Percentiles rank a stretch among this genome's conserved stretches.
phyloP scores from a whole-genome alignment of 2,113 vertebrate genomes.

The Epinephelus lanceolatus region DNA sequence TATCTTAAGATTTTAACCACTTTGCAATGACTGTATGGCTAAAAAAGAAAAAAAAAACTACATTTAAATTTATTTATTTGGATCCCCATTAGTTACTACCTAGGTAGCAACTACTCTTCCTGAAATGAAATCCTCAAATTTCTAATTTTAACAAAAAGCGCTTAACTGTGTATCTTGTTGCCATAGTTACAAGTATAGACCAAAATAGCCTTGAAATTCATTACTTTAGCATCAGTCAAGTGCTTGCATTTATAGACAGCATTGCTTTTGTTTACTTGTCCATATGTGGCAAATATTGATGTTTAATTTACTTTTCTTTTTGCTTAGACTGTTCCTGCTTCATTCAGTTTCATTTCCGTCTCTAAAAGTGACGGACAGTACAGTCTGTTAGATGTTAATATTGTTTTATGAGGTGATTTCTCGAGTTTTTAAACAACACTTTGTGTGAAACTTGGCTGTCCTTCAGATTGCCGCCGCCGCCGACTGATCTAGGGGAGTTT shows the following conservation, averaged over 20 bases:
- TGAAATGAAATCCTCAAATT: not conserved
- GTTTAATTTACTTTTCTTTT: not conserved
- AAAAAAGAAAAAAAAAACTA: not conserved
- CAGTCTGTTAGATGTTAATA: slow-evolving; percentile 6
- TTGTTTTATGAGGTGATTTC: slow-evolving; percentile 44
- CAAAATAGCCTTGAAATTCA: not conserved
- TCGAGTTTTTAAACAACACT: slow-evolving; percentile 41
- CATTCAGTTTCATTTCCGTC: not conserved
- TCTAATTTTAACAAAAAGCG: not conserved
- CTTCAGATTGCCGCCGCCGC: slow-evolving; percentile 41
- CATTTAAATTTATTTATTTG: no score
- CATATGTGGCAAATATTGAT: not conserved
- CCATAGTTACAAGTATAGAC: not conserved
- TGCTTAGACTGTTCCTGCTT: not conserved
- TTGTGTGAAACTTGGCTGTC: slow-evolving; percentile 44
- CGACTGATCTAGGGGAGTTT: slow-evolving; percentile 62
- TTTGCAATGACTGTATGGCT: not conserved
- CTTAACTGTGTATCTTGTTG: not conserved
- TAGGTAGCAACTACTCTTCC: no score
- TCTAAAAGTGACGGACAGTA: not conserved
- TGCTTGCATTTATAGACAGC: not conserved
- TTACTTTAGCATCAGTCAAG: not conserved
- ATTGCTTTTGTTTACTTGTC: not conserved
- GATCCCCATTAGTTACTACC: no score
- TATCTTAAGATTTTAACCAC: no score